Conservation (phyloP, 2,113 vertebrate species). For the Trachemys scripta region DNA sequence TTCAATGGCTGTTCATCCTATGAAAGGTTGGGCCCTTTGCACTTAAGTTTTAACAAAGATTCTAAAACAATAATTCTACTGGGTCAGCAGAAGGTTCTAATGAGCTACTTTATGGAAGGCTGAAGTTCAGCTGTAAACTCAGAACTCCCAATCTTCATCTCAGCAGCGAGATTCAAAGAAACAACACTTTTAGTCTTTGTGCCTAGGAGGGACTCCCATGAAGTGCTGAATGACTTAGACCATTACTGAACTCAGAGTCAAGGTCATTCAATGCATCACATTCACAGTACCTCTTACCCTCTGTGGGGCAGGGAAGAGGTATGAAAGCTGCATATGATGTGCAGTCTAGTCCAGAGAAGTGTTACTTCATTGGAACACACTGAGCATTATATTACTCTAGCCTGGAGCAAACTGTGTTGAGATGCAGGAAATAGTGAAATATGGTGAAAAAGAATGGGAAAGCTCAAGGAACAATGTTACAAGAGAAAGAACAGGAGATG, state of each 20-base stretch:
- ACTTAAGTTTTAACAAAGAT: neutral
- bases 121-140: neutral
- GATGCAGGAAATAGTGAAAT: neutral
- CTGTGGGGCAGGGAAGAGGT: neutral
- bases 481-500: neutral
- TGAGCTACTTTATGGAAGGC: neutral
- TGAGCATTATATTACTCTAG: neutral
- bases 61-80: neutral
- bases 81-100: neutral
- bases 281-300: neutral
- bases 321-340: neutral
- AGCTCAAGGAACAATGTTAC: neutral
- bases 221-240: neutral
- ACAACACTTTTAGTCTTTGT: neutral
- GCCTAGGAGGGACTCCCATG: neutral
- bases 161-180: neutral
- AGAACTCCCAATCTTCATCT: neutral
- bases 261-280: neutral
- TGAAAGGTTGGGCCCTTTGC: neutral
- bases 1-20: neutral
- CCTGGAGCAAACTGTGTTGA: neutral
- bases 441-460: neutral
- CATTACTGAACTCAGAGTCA: neutral
- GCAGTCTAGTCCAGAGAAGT: neutral
- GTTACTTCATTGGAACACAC: fast-evolving